Evolutionary conservation across 2,113 vertebrate species (phyloP).

Genomic region (Pelvicachromis taeniatus): DNA sequence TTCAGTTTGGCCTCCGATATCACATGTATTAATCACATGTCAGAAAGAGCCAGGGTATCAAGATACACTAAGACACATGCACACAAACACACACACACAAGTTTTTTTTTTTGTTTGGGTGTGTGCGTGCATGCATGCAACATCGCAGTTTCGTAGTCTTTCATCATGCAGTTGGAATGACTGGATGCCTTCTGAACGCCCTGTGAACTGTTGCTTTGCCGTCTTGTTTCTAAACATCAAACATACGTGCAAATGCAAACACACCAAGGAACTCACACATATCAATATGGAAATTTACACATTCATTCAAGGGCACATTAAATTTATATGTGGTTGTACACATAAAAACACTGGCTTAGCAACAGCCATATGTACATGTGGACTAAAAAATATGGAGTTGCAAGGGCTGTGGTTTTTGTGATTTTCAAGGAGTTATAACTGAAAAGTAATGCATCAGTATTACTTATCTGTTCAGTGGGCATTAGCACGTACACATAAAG

Average conservation of each 20-base stretch:
- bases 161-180: conserved; percentile 60
- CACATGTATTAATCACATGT: conserved; percentile 58
- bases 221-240: conserved; percentile 34
- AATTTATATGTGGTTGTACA: not conserved
- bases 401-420: not conserved
- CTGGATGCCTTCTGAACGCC: conserved; percentile 43
- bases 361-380: not conserved
- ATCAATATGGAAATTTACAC: not conserved
- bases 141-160: conserved; percentile 56
- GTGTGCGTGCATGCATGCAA: not conserved
- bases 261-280: not conserved
- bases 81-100: not conserved
- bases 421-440: not conserved
- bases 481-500: not conserved
- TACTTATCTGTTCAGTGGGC: not conserved
- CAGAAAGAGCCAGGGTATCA: conserved; percentile 13
- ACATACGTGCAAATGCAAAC: conserved; percentile 7
- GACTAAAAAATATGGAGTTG: not conserved
- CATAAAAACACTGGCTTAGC: not conserved
- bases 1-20: conserved; percentile 33
- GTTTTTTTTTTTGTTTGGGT: not conserved
- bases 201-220: conserved; percentile 42
- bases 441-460: not conserved
- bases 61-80: not conserved
- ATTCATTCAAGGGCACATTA: not conserved